Percentiles rank a stretch among this genome's conserved stretches.
Evolutionary conservation across 1,140 invertebrate genomes (phyloP).

Genomic region (Cyrtorhinus lividipennis): DNA sequence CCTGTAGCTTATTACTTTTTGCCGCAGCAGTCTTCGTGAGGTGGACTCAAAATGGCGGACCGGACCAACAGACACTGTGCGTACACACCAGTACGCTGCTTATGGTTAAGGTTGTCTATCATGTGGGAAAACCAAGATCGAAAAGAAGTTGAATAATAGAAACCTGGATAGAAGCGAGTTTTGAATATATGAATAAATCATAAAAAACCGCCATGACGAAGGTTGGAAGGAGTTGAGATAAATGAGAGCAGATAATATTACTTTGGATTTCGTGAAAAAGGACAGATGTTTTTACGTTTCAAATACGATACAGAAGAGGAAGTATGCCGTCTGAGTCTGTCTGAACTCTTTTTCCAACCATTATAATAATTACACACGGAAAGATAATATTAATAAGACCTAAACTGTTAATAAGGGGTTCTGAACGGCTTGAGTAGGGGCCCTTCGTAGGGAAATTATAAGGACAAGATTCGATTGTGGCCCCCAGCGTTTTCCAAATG

Average conservation of each 20-base stretch:
- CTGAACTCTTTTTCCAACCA: not conserved
- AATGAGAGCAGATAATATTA: not conserved
- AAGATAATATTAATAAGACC: not conserved
- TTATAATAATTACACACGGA: not conserved
- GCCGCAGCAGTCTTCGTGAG: too few species aligned
- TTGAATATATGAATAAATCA: not conserved
- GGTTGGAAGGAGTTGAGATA: not conserved
- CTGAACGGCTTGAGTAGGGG: not conserved
- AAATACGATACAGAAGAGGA: not conserved
- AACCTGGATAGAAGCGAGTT: too few species aligned
- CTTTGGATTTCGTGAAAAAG: not conserved
- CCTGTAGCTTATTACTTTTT: too few species aligned
- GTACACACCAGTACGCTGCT: too few species aligned
- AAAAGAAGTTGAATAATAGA: too few species aligned
- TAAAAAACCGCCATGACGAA: not conserved
- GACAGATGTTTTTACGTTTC: constrained; percentile 10
- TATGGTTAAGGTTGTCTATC: too few species aligned
- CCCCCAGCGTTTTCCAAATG: not conserved
- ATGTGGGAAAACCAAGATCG: too few species aligned
- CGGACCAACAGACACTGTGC: too few species aligned
- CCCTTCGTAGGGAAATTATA: not conserved
- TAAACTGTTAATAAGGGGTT: not conserved
- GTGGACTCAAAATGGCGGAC: too few species aligned
- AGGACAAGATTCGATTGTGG: not conserved
- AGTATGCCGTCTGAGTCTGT: not conserved